A percentile compares a stretch with the other conserved stretches of the same genome.
phyloP scores from a whole-genome alignment of 1,140 invertebrate species.

The Diplogasteroides magnus region DNA sequence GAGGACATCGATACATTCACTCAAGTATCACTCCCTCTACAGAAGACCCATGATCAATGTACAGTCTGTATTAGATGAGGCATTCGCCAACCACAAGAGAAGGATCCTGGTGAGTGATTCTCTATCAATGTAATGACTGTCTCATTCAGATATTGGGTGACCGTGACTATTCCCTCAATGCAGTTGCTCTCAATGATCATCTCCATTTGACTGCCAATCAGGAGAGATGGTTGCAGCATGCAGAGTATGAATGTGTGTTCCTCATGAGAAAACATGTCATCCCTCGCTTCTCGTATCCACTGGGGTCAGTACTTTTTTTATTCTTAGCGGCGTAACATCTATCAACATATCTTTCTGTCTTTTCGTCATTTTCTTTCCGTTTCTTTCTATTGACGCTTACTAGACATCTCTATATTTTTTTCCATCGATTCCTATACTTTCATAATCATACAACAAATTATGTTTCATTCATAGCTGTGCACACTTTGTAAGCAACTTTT shows the following conservation, averaged over 20 bases:
- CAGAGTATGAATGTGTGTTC: slow-evolving; percentile 3
- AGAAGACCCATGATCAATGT: no score
- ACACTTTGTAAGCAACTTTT: no score
- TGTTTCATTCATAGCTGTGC: no score
- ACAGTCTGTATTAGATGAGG: no score
- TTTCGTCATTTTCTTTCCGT: no score
- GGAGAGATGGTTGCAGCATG: slow-evolving; percentile 9
- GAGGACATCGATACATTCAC: background rate
- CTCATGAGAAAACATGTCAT: background rate
- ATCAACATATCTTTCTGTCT: no score
- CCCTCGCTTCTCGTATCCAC: slow-evolving; percentile 7
- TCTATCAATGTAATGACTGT: background rate
- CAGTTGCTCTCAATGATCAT: background rate
- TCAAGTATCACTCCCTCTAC: background rate
- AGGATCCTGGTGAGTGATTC: background rate
- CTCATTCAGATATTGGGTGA: slow-evolving; percentile 8
- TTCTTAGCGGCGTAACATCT: no score
- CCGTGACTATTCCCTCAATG: background rate
- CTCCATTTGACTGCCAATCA: slow-evolving; percentile 2
- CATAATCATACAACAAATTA: no score
- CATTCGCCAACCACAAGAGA: background rate
- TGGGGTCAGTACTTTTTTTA: no score
- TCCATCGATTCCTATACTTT: no score
- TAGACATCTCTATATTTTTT: no score
- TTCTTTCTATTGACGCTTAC: no score